Evolutionary conservation across 2,113 vertebrate species (phyloP), one percentile per base, ranked within the genome.

Genomic region (Lampris megalopsis): DNA sequence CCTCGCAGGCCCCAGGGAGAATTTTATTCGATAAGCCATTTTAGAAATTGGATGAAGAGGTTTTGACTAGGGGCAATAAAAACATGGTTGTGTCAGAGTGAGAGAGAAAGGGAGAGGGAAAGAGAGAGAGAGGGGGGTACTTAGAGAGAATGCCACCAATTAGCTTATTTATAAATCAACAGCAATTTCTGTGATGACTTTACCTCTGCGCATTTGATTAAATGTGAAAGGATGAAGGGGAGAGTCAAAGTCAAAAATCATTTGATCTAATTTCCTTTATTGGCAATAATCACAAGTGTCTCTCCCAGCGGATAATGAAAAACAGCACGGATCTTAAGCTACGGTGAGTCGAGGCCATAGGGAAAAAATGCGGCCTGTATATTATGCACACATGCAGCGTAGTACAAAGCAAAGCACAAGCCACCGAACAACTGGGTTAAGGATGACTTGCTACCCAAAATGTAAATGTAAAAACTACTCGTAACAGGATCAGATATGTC

Each of bases 151-250:
- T 95, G 95, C 93, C 94, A 94, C 95, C 96, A 96, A 97, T 97
- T 97, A 97, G 94, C 93, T 96, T 96, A 96, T 97, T 97, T 97
- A 97, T 96, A 96, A 97, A 97, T 96, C 96, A 96, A 95, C 96
- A 91, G 95, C 93, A 94, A 96, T 96, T 96, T 94, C 94, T 93
- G 95, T 95, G 94, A 97, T 95, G 96, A 96, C 92, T 95, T 96
- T 95, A 95, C 95, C 94, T 94, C 92, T 52, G 92, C 94, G 93
- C 95, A 94, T 93, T 94, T 96, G 95, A 96, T 96, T 96, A 96
- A 96, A 96, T 83, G 82, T 82, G 79, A 86, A 86, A 82, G 86
- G 64, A 86, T 75, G 84, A 87, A 81, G 79, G 77, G 77, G 77
- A 68, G 61, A 77, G 95, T 95, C 86, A 92, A 93, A 96, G 94